phyloP scores from a whole-genome alignment of 2,888 invertebrate species.

The Synanthedon tipuliformis region DNA sequence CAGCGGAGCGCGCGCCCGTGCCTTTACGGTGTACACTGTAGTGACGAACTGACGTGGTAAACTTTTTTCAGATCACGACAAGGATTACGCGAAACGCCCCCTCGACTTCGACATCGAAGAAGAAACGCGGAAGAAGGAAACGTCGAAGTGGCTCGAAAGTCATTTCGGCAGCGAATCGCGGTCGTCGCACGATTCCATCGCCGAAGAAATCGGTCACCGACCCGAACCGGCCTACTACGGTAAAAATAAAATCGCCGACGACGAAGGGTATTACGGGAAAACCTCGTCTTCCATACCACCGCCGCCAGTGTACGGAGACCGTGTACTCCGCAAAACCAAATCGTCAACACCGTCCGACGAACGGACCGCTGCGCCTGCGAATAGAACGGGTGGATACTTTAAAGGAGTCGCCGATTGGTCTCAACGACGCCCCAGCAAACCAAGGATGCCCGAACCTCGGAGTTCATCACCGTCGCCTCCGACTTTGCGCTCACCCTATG shows the following conservation, averaged over 20 bases:
- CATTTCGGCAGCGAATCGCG: slow-evolving; percentile 90
- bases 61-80: slow-evolving; percentile 73
- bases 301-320: slow-evolving; percentile 55
- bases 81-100: slow-evolving; percentile 85
- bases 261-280: slow-evolving; percentile 61
- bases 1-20: slow-evolving; percentile 43
- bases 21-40: slow-evolving; percentile 10
- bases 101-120: slow-evolving; percentile 89
- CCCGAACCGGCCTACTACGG: slow-evolving; percentile 80
- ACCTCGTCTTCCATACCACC: slow-evolving; percentile 51
- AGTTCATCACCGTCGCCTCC: slow-evolving; percentile 60
- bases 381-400: slow-evolving; percentile 70
- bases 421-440: slow-evolving; percentile 71
- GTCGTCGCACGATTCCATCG: slow-evolving; percentile 78
- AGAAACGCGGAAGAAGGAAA: slow-evolving; percentile 89
- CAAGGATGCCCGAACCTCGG: slow-evolving; percentile 61
- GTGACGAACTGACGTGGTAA: slow-evolving; percentile 16
- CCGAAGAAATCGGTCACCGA: slow-evolving; percentile 73
- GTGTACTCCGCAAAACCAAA: slow-evolving; percentile 62
- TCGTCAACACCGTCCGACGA: slow-evolving; percentile 68
- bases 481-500: slow-evolving; percentile 51
- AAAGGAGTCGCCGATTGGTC: slow-evolving; percentile 86
- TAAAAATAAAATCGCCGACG: slow-evolving; percentile 72
- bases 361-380: slow-evolving; percentile 44
- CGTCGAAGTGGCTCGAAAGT: slow-evolving; percentile 90